These are phyloP conservation scores for Lathronympha strigana DNA, from an alignment of 2,888 invertebrate genomes.

Conservation along the genomic window DNA sequence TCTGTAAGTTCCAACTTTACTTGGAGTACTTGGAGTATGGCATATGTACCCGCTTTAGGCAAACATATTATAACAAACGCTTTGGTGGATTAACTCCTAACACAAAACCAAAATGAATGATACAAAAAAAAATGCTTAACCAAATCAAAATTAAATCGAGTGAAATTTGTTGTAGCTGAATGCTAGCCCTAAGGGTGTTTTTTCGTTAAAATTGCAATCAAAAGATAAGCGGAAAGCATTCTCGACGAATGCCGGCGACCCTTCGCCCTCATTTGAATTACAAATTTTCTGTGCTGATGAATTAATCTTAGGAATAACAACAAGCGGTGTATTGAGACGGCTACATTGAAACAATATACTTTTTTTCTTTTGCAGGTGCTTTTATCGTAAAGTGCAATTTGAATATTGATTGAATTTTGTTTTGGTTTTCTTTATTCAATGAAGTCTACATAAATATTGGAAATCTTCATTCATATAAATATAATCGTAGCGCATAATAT, in stretches of 20 bases:
- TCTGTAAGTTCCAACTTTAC: too few relatives aligned
- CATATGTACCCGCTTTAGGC: too few relatives aligned
- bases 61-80: too few relatives aligned
- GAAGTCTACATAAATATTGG: not conserved
- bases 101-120: not conserved
- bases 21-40: too few relatives aligned
- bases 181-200: conserved; percentile 1
- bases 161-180: not conserved
- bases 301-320: conserved; percentile 39
- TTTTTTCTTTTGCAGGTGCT: conserved; percentile 2
- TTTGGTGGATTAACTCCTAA: too few relatives aligned
- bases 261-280: conserved; percentile 42
- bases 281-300: conserved; percentile 41
- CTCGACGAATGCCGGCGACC: conserved; percentile 37
- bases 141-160: not conserved
- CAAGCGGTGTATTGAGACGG: conserved; percentile 20
- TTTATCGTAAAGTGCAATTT: not conserved
- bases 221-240: conserved; percentile 37
- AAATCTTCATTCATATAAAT: too few relatives aligned
- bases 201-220: conserved; percentile 31
- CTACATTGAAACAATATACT: conserved; percentile 11
- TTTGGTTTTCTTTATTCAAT: not conserved
- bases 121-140: not conserved
- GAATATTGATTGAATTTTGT: not conserved
- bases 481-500: too few relatives aligned